Conservation (phyloP, 2,113 vertebrate species). For the Megalops atlanticus region DNA sequence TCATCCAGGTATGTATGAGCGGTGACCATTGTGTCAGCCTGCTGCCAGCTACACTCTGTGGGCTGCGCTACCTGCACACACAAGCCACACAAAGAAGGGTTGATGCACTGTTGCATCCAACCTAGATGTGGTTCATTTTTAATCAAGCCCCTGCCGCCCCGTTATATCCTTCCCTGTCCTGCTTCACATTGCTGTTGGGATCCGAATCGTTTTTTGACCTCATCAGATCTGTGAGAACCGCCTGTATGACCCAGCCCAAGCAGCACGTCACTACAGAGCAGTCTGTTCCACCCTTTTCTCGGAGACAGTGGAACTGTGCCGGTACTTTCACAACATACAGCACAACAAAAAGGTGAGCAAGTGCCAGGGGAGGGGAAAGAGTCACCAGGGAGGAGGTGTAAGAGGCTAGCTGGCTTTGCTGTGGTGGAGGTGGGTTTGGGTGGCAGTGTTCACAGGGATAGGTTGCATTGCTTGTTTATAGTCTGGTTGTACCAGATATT, state of each 20-base stretch:
- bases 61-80: neutral
- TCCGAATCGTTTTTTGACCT: neutral
- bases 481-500: neutral
- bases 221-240: conserved; percentile 64
- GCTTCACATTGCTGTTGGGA: neutral
- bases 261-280: conserved; percentile 57
- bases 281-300: conserved; percentile 60
- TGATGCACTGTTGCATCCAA: too few relatives aligned
- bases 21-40: neutral
- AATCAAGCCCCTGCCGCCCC: too few relatives aligned
- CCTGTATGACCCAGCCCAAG: conserved; percentile 56
- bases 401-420: neutral
- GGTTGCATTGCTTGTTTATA: neutral
- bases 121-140: too few relatives aligned
- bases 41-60: neutral
- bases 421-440: neutral
- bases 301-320: conserved; percentile 63
- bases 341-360: conserved; percentile 46
- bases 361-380: neutral
- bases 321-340: conserved; percentile 58
- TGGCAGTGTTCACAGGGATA: neutral
- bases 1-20: conserved; percentile 61
- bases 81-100: too few relatives aligned
- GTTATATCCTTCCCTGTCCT: neutral
- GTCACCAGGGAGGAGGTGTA: neutral